These are phyloP conservation scores for Syritta pipiens DNA, from an alignment of 2,888 invertebrate genomes.

Conservation along the genomic window DNA sequence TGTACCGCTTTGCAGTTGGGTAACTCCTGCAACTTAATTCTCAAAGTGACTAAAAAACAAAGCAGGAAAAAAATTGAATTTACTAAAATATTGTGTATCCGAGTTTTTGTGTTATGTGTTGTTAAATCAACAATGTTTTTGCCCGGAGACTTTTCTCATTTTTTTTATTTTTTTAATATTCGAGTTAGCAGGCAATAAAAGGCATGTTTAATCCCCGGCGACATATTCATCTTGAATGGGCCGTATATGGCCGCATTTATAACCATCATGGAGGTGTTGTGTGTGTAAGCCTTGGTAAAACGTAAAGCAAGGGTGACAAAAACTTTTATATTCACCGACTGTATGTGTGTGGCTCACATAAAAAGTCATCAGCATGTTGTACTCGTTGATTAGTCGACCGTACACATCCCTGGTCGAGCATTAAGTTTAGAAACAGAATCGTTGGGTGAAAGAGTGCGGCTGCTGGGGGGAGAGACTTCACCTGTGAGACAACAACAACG, in stretches of 20 bases:
- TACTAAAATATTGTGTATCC: slow-evolving; percentile 49
- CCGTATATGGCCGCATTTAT: slow-evolving; percentile 52
- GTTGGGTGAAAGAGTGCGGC: slow-evolving; percentile 24
- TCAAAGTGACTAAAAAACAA: slow-evolving; percentile 38
- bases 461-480: too few species aligned
- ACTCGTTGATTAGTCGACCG: slow-evolving; percentile 69
- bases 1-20: slow-evolving; percentile 62
- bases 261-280: slow-evolving; percentile 52
- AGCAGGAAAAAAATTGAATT: slow-evolving; percentile 29
- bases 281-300: slow-evolving; percentile 49
- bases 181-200: slow-evolving; percentile 63
- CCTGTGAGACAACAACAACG: slow-evolving; percentile 56
- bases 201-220: slow-evolving; percentile 67
- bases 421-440: slow-evolving; percentile 67
- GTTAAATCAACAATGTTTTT: slow-evolving; percentile 62
- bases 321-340: slow-evolving; percentile 61
- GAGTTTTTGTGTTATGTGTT: slow-evolving; percentile 49
- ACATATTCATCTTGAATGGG: slow-evolving; percentile 67
- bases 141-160: slow-evolving; percentile 8
- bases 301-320: slow-evolving; percentile 63
- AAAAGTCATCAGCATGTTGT: slow-evolving; percentile 69
- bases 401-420: slow-evolving; percentile 63
- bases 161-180: slow-evolving; percentile 48
- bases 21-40: slow-evolving; percentile 55
- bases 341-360: slow-evolving; percentile 62